Conservation (phyloP, 2,888 invertebrate genomes). For the Drosophila neonasuta region DNA sequence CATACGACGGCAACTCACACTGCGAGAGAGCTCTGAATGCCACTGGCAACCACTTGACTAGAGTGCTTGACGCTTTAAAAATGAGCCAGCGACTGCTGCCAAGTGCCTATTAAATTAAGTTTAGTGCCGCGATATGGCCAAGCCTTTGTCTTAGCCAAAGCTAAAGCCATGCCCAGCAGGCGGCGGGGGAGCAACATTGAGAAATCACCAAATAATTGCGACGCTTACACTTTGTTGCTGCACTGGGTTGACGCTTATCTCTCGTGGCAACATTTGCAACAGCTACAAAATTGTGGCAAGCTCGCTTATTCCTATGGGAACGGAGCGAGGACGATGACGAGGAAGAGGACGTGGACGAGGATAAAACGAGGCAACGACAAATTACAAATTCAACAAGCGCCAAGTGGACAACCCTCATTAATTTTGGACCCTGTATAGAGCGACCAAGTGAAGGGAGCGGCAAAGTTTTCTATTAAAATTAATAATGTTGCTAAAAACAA, state of each 20-base stretch:
- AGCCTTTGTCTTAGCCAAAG: slow-evolving; percentile 60
- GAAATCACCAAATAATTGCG: slow-evolving; percentile 77
- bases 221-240: slow-evolving; percentile 77
- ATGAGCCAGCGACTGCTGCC: slow-evolving; percentile 61
- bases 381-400: slow-evolving; percentile 79
- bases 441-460: slow-evolving; percentile 11
- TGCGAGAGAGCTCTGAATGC: slow-evolving; percentile 5
- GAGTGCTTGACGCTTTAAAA: slow-evolving; percentile 70
- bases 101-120: slow-evolving; percentile 74
- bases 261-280: slow-evolving; percentile 70
- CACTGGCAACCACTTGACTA: slow-evolving; percentile 49
- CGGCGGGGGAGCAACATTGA: slow-evolving; percentile 44
- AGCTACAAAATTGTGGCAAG: slow-evolving; percentile 52
- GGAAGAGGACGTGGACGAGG: not conserved
- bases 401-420: slow-evolving; percentile 79
- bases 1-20: slow-evolving; percentile 12
- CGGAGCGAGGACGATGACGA: slow-evolving; percentile 2
- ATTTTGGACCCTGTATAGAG: slow-evolving; percentile 49
- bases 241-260: slow-evolving; percentile 68
- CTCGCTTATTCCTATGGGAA: slow-evolving; percentile 68
- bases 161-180: slow-evolving; percentile 8
- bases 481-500: slow-evolving; percentile 74
- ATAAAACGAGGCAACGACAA: slow-evolving; percentile 56
- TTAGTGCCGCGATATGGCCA: slow-evolving; percentile 73
- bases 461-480: slow-evolving; percentile 79